These are phyloP conservation scores for Drosophila varians DNA, from an alignment of 1,140 invertebrate genomes.

Conservation along the genomic window DNA sequence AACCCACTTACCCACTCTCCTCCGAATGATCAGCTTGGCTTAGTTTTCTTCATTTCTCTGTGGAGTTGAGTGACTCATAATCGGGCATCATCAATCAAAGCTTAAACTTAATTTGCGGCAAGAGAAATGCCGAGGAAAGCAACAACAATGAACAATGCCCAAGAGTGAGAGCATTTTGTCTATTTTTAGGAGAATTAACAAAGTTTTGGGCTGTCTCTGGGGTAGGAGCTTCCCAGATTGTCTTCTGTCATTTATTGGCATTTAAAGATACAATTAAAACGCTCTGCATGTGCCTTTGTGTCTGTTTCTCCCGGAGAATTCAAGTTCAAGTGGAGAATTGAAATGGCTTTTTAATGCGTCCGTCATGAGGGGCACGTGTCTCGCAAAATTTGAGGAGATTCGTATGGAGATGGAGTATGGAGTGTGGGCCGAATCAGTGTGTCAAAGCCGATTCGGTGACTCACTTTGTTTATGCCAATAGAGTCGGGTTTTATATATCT, in stretches of 20 bases:
- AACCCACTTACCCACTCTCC: conserved; percentile 51
- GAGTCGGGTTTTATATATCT: not conserved
- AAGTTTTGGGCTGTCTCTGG: too few relatives aligned
- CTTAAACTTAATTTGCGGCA: conserved; percentile 28
- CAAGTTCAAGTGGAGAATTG: conserved; percentile 68
- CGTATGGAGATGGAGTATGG: not conserved
- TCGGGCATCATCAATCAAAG: conserved; percentile 62
- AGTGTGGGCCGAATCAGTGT: conserved; percentile 58
- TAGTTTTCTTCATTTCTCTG: conserved; percentile 9
- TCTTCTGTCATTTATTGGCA: conserved; percentile 53
- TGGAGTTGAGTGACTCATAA: conserved; percentile 65
- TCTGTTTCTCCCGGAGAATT: conserved; percentile 38
- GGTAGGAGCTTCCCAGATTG: too few relatives aligned
- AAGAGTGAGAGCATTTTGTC: conserved; percentile 17
- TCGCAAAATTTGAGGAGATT: too few relatives aligned
- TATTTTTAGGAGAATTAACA: conserved; percentile 58
- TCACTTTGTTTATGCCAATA: conserved; percentile 42
- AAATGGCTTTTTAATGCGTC: conserved; percentile 43
- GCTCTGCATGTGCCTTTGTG: conserved; percentile 36
- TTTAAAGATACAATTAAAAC: conserved; percentile 70
- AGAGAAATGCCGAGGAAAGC: conserved; percentile 16
- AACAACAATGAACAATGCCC: conserved; percentile 1
- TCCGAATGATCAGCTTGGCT: conserved; percentile 5
- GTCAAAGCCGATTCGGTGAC: conserved; percentile 57
- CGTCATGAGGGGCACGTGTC: conserved; percentile 25